Evolutionary conservation across 1,140 invertebrate species (phyloP).

Genomic region (Coboldia fuscipes): DNA sequence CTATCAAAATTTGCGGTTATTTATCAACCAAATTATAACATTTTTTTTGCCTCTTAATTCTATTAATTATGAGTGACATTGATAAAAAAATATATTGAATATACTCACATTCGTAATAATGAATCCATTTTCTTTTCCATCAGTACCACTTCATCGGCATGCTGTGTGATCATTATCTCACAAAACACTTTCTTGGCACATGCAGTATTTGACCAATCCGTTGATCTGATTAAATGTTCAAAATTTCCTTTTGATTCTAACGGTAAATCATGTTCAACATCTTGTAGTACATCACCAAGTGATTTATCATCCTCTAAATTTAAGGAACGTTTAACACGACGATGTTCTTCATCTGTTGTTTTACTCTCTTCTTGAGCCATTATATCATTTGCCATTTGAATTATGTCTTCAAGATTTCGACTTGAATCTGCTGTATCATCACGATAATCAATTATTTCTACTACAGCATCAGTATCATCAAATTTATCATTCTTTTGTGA

Average conservation of each 20-base stretch:
- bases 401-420: neutral
- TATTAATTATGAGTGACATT: no score
- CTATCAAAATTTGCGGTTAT: no score
- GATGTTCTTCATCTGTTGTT: neutral
- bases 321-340: neutral
- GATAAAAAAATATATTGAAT: neutral
- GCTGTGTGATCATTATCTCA: constrained; percentile 40
- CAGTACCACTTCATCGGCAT: constrained; percentile 35
- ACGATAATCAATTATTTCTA: neutral
- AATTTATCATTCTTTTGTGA: constrained; percentile 3
- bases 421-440: neutral
- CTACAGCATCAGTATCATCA: neutral
- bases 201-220: constrained; percentile 45
- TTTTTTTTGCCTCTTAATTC: no score
- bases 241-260: constrained; percentile 3
- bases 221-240: constrained; percentile 18
- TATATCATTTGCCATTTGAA: neutral
- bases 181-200: constrained; percentile 57
- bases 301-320: neutral
- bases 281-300: constrained; percentile 4
- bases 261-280: constrained; percentile 8
- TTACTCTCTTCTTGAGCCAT: neutral
- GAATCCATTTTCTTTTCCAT: constrained; percentile 62
- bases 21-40: no score
- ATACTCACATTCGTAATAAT: constrained; percentile 44